Percentiles rank a stretch among this genome's conserved stretches.
These are phyloP conservation scores for Dendronephthya gigantea DNA, from an alignment of 64 coral and sea anemone genomes.

Conservation along the genomic window DNA sequence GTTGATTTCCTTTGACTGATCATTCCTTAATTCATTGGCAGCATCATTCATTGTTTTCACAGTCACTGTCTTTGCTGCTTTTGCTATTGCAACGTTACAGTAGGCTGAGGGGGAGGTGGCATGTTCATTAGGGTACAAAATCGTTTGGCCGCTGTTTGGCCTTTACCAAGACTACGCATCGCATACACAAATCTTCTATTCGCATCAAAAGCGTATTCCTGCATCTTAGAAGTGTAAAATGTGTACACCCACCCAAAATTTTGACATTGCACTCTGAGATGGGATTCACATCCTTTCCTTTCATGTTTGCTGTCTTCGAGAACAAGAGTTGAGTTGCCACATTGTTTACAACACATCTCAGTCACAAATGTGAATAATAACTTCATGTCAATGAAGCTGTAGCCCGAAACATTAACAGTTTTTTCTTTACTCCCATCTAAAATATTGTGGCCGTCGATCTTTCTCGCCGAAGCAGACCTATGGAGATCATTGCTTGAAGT, in stretches of 20 bases:
- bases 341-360: not conserved
- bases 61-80: not conserved
- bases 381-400: too few species aligned
- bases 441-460: not conserved
- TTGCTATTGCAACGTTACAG: not conserved
- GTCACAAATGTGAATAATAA: too few species aligned
- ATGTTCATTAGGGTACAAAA: too few species aligned
- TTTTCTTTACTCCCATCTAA: not conserved
- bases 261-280: not conserved
- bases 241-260: not conserved
- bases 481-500: not conserved
- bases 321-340: not conserved
- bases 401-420: not conserved
- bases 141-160: too few species aligned
- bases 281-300: not conserved
- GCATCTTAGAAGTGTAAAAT: not conserved
- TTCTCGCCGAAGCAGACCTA: not conserved
- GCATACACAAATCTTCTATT: too few species aligned
- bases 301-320: not conserved
- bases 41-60: too few species aligned
- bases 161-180: too few species aligned
- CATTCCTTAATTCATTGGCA: too few species aligned
- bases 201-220: too few species aligned
- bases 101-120: not conserved
- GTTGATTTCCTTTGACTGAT: not conserved